Base-by-base conservation (phyloP, 2,888 invertebrate genomes). In the Amphipoea oculea region DNA sequence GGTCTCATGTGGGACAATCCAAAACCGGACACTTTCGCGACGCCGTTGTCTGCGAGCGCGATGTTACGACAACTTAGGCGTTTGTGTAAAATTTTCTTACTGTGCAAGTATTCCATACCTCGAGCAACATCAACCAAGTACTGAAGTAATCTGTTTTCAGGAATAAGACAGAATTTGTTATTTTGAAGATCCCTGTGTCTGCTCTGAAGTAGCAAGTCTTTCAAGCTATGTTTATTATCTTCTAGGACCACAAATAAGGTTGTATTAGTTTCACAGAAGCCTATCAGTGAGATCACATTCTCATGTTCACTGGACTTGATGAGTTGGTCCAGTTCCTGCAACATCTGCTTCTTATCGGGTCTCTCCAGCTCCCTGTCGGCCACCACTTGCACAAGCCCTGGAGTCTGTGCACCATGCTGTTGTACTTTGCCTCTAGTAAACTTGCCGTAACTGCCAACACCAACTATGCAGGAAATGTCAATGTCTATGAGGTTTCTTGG, bases 191-290 rank as follows among this genome's bases (percentile, higher is more conserved):
- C 96, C 93, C 95, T 92, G 81, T 97, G 96, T 82, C 98, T 92
- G 94, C 97, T 97, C 92, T 98, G 96, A 42, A 98, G 94, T 7
- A 99, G 94, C 89, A 98, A 95, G 82, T 98, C 98, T 92, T 99
- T 99, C 11, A 99, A 94, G 66, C 97, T 97, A 63, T 97, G 97
- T 51, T 97, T 97, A 62, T 97, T 97, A 89, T 98, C 97, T 93
- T 99, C 98, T 73, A 98, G 94, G 0, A 98, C 98, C 4, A 99
- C 97, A 93, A 98, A 98, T 63, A 98, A 95, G 85, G 98, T 98
- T 78, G 98, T 98, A 12, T 98, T 97, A 20, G 98, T 98, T 92
- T 99, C 98, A 91, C 98, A 98, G 60, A 98, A 98, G 1, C 99
- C 99, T 88, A 98, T 97, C 67, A 99, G 97, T 78, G 98, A 97